phyloP scores from a whole-genome alignment of 2,113 vertebrate species.

The Aleadryas rufinucha region DNA sequence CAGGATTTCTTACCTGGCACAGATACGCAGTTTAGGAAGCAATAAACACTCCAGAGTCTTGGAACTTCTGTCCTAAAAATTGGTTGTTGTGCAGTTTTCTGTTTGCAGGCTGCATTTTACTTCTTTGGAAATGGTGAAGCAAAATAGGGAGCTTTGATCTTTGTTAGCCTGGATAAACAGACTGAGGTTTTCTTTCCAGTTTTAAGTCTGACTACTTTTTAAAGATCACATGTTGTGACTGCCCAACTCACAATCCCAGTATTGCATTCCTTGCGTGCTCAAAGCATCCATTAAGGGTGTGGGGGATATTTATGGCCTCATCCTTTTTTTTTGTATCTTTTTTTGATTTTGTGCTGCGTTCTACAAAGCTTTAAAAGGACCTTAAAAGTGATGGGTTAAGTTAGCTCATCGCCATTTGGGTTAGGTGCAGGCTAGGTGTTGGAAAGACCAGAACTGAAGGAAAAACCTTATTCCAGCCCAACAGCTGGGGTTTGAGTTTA shows the following conservation, averaged over 20 bases:
- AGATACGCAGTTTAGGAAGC: not conserved
- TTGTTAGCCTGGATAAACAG: not conserved
- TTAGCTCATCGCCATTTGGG: not conserved
- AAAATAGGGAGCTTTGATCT: slow-evolving; percentile 33
- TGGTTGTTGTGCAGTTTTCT: not conserved
- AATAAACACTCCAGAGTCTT: not conserved
- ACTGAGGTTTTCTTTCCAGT: slow-evolving; percentile 12
- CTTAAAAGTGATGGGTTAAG: not conserved
- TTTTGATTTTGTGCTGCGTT: not conserved
- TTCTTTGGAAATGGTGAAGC: slow-evolving; percentile 30
- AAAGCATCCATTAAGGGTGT: not conserved
- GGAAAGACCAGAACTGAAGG: not conserved
- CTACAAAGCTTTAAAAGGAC: not conserved
- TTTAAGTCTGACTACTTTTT: not conserved
- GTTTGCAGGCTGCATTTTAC: not conserved
- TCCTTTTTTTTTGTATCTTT: not conserved
- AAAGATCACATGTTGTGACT: not conserved
- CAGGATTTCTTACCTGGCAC: not conserved
- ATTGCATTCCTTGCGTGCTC: not conserved
- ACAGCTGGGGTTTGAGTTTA: not conserved
- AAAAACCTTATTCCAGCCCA: not conserved
- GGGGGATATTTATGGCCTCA: not conserved
- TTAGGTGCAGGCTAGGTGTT: not conserved
- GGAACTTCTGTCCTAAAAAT: not conserved
- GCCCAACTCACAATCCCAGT: not conserved